These are phyloP conservation scores for Empidonax alnorum DNA, from an alignment of 2,113 vertebrate species.

Conservation along the genomic window DNA sequence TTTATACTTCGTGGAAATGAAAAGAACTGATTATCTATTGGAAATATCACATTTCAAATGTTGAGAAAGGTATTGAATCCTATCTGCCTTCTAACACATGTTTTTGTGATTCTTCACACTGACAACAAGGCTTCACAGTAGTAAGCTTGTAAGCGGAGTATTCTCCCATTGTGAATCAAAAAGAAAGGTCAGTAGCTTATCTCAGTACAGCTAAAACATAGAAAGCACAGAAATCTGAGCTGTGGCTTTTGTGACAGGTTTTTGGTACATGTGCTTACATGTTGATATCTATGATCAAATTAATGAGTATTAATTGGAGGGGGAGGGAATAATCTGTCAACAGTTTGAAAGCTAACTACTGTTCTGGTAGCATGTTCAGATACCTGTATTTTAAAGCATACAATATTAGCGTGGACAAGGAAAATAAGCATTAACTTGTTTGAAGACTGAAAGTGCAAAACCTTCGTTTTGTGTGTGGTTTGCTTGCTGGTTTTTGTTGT, in stretches of 20 bases:
- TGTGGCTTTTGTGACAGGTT: neutral
- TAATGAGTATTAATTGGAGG: neutral
- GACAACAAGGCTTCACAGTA: slow-evolving; percentile 4
- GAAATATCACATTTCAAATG: neutral
- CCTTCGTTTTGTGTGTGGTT: neutral
- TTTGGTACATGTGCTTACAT: neutral
- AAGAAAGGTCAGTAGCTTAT: slow-evolving; percentile 30
- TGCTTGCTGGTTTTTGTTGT: neutral
- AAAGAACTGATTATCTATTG: neutral
- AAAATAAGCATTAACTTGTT: neutral
- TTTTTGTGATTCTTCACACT: neutral
- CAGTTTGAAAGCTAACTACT: neutral
- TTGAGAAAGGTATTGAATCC: neutral
- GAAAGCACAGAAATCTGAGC: neutral
- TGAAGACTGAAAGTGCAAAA: neutral
- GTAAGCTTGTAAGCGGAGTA: neutral
- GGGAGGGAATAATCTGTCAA: neutral
- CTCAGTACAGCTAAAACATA: neutral
- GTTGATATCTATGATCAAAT: neutral
- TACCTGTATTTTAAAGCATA: neutral
- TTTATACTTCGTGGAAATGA: neutral
- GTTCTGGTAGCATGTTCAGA: neutral
- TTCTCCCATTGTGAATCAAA: slow-evolving; percentile 23
- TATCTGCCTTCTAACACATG: neutral
- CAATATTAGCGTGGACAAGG: neutral